Base-by-base conservation (phyloP, 2,888 invertebrate species). In the Stenodera caucasica region DNA sequence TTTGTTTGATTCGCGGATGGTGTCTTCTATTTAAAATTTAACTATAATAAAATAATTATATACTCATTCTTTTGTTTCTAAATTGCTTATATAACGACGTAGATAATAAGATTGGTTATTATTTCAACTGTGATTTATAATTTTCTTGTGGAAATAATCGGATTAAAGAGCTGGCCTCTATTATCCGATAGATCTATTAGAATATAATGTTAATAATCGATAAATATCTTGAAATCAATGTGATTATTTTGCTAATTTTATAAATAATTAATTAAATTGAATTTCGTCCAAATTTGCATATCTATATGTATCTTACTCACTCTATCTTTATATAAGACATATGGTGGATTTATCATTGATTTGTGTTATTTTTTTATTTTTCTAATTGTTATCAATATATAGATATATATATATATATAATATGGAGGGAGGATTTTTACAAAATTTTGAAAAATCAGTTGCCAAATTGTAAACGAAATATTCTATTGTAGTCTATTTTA, bases 211-310 rank as follows among this genome's bases (percentile, higher is more conserved):
- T 11, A 33, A n/a, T n/a, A 5, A 33, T 2, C 0, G n/a, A 33
- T 18, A 8, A 18, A 9, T 18, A 18, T 18, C 5, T 45, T 23
- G n/a, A 23, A 45, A 45, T 45, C 45, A 2, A 45, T 45, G 45
- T 45, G 45, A 45, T 45, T 45, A n/a, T 45, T 45, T 45, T 45
- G 23, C 45, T 45, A 45, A 45, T 45, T 45, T 45, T 45, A 45
- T 45, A 45, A 45, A 53, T 54, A 29, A 49, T n/a, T 61, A 30
- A 49, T 53, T 45, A 45, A 53, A 53, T 63, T 15, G 29, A 60
- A 57, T 60, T 60, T 57, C 63, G 63, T 63, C 63, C 63, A 63
- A 55, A 57, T 62, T 62, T 55, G 63, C 63, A 63, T 63, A 63
- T 63, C 63, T 63, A 8, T 15, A 2, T 37, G 2, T 4, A 26